These are phyloP conservation scores for Bettongia penicillata DNA, from an alignment of 2,113 vertebrate genomes.

Conservation along the genomic window DNA sequence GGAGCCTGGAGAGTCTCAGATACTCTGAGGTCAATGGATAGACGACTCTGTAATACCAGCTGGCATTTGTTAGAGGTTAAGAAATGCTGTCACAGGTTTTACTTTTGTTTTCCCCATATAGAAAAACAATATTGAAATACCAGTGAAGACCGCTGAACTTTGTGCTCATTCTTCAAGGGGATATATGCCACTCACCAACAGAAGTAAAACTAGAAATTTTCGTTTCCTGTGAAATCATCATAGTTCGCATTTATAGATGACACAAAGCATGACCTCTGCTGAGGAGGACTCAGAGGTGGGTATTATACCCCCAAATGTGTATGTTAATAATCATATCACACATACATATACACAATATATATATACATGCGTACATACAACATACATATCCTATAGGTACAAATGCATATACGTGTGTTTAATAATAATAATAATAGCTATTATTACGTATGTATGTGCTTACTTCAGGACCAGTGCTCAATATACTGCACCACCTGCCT, in stretches of 20 bases:
- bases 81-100: constrained; percentile 3
- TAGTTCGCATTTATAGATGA: too few relatives aligned
- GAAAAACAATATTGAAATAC: constrained; percentile 1
- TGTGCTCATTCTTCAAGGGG: not conserved
- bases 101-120: not conserved
- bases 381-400: not conserved
- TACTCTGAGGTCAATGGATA: not conserved
- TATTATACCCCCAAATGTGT: too few relatives aligned
- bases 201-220: too few relatives aligned
- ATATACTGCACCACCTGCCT: too few relatives aligned
- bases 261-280: too few relatives aligned
- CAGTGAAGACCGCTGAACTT: not conserved
- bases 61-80: not conserved
- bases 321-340: too few relatives aligned
- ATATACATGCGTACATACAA: not conserved
- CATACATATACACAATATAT: too few relatives aligned
- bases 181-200: not conserved
- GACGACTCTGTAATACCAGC: not conserved
- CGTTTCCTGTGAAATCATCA: too few relatives aligned
- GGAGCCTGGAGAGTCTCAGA: not conserved
- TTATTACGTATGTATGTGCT: too few relatives aligned
- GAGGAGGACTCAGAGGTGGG: not conserved
- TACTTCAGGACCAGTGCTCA: too few relatives aligned
- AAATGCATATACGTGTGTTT: too few relatives aligned
- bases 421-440: too few relatives aligned